A percentile compares a stretch with the other conserved stretches of the same genome.
Conservation (phyloP, 2,888 invertebrate genomes). For the Pogonocherus hispidulus region DNA sequence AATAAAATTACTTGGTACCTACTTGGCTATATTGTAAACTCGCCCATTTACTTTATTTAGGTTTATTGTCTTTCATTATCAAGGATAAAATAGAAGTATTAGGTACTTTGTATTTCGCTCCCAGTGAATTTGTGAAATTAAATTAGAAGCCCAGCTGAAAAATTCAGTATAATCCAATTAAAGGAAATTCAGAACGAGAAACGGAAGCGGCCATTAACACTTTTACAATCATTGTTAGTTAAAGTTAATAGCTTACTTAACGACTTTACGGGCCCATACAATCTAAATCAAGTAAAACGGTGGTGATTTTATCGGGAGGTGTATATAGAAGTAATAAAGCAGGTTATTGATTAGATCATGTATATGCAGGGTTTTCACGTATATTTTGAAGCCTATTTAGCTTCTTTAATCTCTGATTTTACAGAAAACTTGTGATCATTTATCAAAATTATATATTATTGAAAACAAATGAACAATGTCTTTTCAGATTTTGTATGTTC, state of each 20-base stretch:
- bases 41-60: neutral
- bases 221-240: neutral
- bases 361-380: too few relatives aligned
- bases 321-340: neutral
- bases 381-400: too few relatives aligned
- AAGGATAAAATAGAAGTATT: neutral
- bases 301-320: neutral
- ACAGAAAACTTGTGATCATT: too few relatives aligned
- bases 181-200: neutral
- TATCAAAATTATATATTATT: too few relatives aligned
- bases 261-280: neutral
- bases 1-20: too few relatives aligned
- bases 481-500: too few relatives aligned
- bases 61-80: neutral
- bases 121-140: neutral
- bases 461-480: too few relatives aligned
- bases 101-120: neutral
- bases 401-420: too few relatives aligned
- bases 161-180: neutral
- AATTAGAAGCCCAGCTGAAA: neutral
- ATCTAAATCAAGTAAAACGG: neutral
- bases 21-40: too few relatives aligned
- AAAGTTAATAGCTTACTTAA: neutral
- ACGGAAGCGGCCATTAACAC: neutral
- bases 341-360: too few relatives aligned